These are phyloP conservation scores for Brachypteracias leptosomus DNA, from an alignment of 2,113 vertebrate genomes.

Conservation along the genomic window DNA sequence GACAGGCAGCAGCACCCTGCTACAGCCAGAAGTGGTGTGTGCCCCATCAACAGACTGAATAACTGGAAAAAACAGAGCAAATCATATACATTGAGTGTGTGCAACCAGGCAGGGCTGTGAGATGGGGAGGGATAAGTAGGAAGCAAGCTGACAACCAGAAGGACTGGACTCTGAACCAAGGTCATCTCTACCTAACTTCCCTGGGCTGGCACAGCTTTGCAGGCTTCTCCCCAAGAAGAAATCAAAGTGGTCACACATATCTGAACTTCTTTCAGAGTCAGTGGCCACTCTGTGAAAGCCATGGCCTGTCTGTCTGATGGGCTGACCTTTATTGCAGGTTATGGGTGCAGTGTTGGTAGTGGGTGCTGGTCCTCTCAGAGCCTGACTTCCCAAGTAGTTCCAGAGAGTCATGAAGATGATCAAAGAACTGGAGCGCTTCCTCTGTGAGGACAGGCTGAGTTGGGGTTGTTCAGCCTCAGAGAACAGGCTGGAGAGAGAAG, in stretches of 20 bases:
- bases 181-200: not conserved
- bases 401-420: not conserved
- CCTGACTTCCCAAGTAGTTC: not conserved
- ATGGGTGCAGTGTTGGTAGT: accelerated
- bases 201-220: not conserved
- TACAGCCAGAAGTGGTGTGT: accelerated
- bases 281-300: not conserved
- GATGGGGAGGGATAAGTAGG: not conserved
- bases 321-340: not conserved
- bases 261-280: not conserved
- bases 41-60: not conserved
- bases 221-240: not conserved
- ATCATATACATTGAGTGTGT: accelerated
- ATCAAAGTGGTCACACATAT: not conserved
- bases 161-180: not conserved
- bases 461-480: not conserved
- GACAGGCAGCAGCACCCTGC: not conserved
- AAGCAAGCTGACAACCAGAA: not conserved
- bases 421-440: not conserved
- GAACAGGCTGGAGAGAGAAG: not conserved
- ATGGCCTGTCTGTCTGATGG: accelerated
- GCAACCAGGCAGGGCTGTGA: not conserved
- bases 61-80: not conserved
- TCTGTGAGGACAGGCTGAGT: not conserved
- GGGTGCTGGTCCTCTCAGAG: not conserved